Percentiles rank a stretch among this genome's conserved stretches.
phyloP scores from a whole-genome alignment of 2,113 vertebrate genomes.

The Erythrolamprus reginae region DNA sequence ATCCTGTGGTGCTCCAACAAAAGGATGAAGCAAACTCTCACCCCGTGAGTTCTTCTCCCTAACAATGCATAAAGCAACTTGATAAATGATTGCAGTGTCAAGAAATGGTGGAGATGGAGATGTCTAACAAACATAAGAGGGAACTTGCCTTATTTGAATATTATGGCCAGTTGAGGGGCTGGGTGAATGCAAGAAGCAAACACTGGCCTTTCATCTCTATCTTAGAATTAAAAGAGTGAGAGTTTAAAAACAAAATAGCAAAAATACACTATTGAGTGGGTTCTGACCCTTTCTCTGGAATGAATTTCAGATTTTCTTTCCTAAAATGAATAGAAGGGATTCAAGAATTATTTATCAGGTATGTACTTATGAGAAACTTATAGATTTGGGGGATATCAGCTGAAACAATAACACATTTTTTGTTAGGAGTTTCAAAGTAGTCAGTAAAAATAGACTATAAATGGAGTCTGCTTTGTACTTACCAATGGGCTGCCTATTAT shows the following conservation, averaged over 20 bases:
- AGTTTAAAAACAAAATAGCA: not conserved
- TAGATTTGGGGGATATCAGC: conserved; percentile 36
- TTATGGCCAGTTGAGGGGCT: conserved; percentile 10
- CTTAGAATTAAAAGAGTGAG: not conserved
- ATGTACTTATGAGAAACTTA: not conserved
- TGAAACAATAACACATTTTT: conserved; percentile 48
- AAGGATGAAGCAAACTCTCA: conserved; percentile 70
- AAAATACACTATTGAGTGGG: rapidly evolving
- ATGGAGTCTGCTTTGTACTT: conserved; percentile 24
- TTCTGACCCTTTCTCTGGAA: not conserved
- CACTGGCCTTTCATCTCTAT: not conserved
- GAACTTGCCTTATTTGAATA: conserved; percentile 62
- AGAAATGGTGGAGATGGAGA: conserved; percentile 66
- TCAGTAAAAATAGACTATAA: conserved; percentile 32
- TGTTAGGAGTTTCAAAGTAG: not conserved
- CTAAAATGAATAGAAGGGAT: not conserved
- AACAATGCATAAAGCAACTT: conserved; percentile 75
- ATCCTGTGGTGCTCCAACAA: conserved; percentile 74
- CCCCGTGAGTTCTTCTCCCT: conserved; percentile 64
- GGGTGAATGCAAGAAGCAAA: not conserved
- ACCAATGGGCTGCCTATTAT: not conserved
- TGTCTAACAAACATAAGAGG: conserved; percentile 63
- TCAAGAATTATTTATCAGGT: not conserved
- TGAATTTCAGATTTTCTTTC: not conserved
- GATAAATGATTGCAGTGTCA: conserved; percentile 79